Evolutionary conservation across 2,797 vertebrate species (phyloP), one percentile per base, ranked within the genome.

Genomic region (Thaleichthys pacificus): DNA sequence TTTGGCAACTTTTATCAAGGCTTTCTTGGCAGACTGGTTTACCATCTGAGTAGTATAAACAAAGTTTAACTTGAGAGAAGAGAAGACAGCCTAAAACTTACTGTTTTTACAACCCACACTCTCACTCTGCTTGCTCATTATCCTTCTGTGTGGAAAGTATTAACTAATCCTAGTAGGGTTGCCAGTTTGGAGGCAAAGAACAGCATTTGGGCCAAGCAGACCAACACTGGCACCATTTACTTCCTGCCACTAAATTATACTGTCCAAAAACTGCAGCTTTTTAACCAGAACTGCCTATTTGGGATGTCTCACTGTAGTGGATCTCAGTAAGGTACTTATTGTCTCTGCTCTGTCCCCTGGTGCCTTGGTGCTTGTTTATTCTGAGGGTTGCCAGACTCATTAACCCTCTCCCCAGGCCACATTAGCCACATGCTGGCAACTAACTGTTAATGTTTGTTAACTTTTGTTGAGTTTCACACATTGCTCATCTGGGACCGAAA

Each of bases 81-180:
- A 72, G 69, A 4, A 68, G 68, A 38, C 19, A n/a, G 71, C 28
- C 70, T 17, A 47, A 75, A 73, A 65, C 70, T 57, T 70, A 75
- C n/a, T 14, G 42, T 77, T 75, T 61, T n/a, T 32, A 68, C 58
- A 72, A 49, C 47, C 62, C 65, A 75, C 35, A 47, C 72, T 73
- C 62, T 26, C 32, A 4, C 6, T 63, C 19, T 54, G 54, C 22
- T 51, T 71, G 66, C 62, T 72, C 61, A 77, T 74, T 68, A 71
- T 35, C 22, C 64, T 49, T 70, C 42, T 67, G 66, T 71, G 70
- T n/a, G 78, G 82, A 87, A 87, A 85, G 62, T 67, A 81, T 88
- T 69, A 81, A 84, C 75, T 85, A 76, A 78, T 62, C 76, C 69
- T 49, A 64, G 22, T 56, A 62, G 58, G 70, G 30, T 26, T 78